phyloP scores from a whole-genome alignment of 1,140 invertebrate genomes.

The Drosophila kohkoa region DNA sequence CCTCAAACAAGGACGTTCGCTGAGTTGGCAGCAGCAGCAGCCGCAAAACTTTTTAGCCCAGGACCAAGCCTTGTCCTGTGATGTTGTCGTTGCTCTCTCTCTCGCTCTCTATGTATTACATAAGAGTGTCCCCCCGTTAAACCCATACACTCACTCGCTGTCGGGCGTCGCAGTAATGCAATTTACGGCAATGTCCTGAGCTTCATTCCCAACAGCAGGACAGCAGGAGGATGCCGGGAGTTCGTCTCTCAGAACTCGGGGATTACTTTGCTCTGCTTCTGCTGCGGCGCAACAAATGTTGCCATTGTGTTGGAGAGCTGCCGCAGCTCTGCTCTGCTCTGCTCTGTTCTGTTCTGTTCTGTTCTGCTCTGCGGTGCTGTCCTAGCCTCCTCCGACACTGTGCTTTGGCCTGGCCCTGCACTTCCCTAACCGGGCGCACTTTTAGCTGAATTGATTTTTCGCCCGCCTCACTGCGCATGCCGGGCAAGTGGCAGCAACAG shows the following conservation, averaged over 20 bases:
- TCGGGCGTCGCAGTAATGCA: constrained; percentile 70
- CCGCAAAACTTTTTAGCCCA: constrained; percentile 50
- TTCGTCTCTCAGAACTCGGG: constrained; percentile 1
- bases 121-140: constrained; percentile 37
- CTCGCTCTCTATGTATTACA: constrained; percentile 61
- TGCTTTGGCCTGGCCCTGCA: constrained; percentile 44
- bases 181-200: constrained; percentile 61
- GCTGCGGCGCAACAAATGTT: constrained; percentile 32
- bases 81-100: not conserved
- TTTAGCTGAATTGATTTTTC: constrained; percentile 84
- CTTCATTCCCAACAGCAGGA: constrained; percentile 6
- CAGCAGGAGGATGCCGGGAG: constrained; percentile 18
- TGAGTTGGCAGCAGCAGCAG: constrained; percentile 37
- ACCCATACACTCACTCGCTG: constrained; percentile 9
- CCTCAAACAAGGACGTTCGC: constrained; percentile 81
- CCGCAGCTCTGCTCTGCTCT: too few species aligned
- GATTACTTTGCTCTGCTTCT: constrained; percentile 51
- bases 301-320: constrained; percentile 21
- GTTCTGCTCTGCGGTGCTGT: constrained; percentile 24
- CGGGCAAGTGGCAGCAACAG: constrained; percentile 58
- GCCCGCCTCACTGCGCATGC: constrained; percentile 75
- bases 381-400: constrained; percentile 10
- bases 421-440: constrained; percentile 73
- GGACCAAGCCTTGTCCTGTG: constrained; percentile 24
- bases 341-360: too few species aligned